Percentiles rank a stretch among this genome's conserved stretches.
These are phyloP conservation scores for Anniella stebbinsi DNA, from an alignment of 2,797 vertebrate genomes.

Conservation along the genomic window DNA sequence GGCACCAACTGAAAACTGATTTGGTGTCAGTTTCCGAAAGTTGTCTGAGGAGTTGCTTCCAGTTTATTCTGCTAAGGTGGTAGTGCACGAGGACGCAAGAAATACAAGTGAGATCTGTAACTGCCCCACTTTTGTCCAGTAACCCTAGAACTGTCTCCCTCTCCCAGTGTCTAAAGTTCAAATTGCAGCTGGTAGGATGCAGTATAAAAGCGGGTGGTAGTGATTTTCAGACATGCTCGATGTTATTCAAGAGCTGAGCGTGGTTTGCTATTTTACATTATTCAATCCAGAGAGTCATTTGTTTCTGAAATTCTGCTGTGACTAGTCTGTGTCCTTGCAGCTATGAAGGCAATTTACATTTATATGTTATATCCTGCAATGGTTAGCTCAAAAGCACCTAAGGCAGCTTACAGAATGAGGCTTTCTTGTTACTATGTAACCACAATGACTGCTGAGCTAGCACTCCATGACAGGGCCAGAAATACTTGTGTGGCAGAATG, in stretches of 20 bases:
- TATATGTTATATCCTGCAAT: neutral
- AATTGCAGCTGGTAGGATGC: neutral
- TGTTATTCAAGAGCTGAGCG: slow-evolving; percentile 6
- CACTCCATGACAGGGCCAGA: neutral
- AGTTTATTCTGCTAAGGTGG: neutral
- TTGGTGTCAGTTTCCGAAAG: neutral
- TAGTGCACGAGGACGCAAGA: neutral
- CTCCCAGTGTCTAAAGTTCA: neutral
- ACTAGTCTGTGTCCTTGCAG: neutral
- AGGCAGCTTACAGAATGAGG: neutral
- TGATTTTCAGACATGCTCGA: neutral
- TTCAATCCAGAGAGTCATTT: slow-evolving; percentile 12
- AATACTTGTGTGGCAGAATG: no score
- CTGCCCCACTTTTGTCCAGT: neutral
- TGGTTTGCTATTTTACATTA: slow-evolving; percentile 6
- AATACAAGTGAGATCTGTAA: neutral
- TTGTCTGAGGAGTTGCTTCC: neutral
- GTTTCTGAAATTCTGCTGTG: neutral
- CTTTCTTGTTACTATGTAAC: neutral
- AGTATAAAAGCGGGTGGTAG: neutral
- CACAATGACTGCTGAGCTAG: neutral
- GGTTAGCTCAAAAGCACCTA: neutral
- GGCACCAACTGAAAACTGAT: neutral
- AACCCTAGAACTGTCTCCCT: neutral
- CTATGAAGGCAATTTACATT: neutral